Evolutionary conservation across 2,888 invertebrate species (phyloP).

Genomic region (Mylabris sibirica): DNA sequence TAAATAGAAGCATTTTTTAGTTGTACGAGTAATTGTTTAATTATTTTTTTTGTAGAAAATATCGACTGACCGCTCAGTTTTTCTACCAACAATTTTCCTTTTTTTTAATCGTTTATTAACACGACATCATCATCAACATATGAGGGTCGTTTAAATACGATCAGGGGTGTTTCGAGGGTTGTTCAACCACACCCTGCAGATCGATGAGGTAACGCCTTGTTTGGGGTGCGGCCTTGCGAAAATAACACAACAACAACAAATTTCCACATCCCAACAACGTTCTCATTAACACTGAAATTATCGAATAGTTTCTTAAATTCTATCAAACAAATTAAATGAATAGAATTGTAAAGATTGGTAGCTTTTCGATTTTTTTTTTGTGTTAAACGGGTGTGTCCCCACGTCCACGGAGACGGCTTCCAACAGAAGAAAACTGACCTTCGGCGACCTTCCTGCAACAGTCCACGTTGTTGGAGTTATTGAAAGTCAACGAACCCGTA

Average conservation of each 20-base stretch:
- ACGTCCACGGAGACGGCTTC: constrained; percentile 8
- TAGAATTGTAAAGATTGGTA: too few species aligned
- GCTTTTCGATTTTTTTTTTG: neutral
- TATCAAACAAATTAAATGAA: too few species aligned
- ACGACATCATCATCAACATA: constrained; percentile 27
- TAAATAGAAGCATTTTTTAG: constrained; percentile 22
- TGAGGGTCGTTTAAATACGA: constrained; percentile 29
- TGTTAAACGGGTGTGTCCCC: neutral
- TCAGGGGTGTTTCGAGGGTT: constrained; percentile 42
- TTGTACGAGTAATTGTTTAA: constrained; percentile 21
- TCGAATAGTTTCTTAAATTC: too few species aligned
- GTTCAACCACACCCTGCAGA: constrained; percentile 44
- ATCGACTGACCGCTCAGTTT: neutral
- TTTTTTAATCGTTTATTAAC: constrained; percentile 28
- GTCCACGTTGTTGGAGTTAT: constrained; percentile 14
- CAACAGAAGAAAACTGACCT: constrained; percentile 36
- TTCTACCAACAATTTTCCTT: neutral
- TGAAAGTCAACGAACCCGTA: constrained; percentile 43
- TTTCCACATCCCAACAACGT: constrained; percentile 1
- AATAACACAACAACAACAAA: constrained; percentile 18
- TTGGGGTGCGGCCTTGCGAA: constrained; percentile 39
- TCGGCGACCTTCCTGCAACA: constrained; percentile 46
- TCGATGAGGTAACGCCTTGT: constrained; percentile 44
- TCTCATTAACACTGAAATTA: too few species aligned
- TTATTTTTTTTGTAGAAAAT: neutral